These are phyloP conservation scores for Diorhabda carinulata DNA, from an alignment of 1,140 invertebrate species.

Conservation along the genomic window DNA sequence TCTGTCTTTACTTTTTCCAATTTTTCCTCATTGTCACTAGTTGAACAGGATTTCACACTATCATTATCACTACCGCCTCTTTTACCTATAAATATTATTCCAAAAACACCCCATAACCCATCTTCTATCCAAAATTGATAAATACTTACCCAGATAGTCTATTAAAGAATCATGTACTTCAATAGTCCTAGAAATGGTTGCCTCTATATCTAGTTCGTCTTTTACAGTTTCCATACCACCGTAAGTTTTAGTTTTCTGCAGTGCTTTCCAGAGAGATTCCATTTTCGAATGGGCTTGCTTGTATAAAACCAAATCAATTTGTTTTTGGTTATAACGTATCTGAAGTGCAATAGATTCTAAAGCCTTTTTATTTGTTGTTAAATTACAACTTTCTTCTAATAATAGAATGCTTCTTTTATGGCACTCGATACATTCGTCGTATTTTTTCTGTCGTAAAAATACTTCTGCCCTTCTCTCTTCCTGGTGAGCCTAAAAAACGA, in stretches of 20 bases:
- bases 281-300: constrained; percentile 32
- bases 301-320: constrained; percentile 31
- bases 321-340: constrained; percentile 33
- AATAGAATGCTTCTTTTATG: constrained; percentile 30
- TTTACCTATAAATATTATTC: constrained; percentile 9
- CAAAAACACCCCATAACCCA: neutral
- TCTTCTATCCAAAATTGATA: neutral
- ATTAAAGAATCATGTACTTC: constrained; percentile 38
- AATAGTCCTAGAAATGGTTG: constrained; percentile 33
- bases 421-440: constrained; percentile 33
- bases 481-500: constrained; percentile 32
- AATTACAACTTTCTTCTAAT: constrained; percentile 19
- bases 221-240: constrained; percentile 19
- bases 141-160: constrained; percentile 26
- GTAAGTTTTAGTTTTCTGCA: constrained; percentile 13
- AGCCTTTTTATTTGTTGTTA: constrained; percentile 24
- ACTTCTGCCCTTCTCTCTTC: constrained; percentile 29
- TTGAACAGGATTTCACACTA: constrained; percentile 12
- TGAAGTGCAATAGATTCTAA: constrained; percentile 32
- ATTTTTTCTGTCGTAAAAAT: constrained; percentile 30
- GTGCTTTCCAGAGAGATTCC: constrained; percentile 20
- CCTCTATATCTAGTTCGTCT: constrained; percentile 27
- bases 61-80: constrained; percentile 18
- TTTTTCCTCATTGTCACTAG: constrained; percentile 26
- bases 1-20: constrained; percentile 9